Base-by-base conservation (phyloP, 2,888 invertebrate genomes). In the Silvanus unidentatus region DNA sequence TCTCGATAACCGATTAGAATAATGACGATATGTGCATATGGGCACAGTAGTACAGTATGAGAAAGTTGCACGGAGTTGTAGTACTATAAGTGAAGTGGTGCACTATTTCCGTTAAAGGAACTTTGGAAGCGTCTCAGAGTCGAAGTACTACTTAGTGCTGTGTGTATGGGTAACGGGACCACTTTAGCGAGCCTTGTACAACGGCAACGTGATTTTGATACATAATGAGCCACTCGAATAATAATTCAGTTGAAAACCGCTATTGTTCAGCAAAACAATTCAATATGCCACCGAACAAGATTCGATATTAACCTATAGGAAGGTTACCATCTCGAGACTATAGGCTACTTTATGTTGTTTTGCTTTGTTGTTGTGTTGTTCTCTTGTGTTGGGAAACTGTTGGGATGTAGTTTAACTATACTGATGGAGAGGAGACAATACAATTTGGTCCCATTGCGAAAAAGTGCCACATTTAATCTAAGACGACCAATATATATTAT, bases 1-100 rank as follows among this genome's bases (percentile, higher is more conserved):
- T 50, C 45, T 47, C 48, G 48, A 50, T 50, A 48, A 45, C 50
- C 42, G 46, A 48, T 50, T 50, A 46, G 42, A 46, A 48, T 50
- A 48, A 50, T 48, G 48, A 40, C 47, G 34, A 8, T 16, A 39
- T 30, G 15, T 44, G 47, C 32, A 50, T 27, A 27, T 28, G 37
- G 9, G 36, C 15, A 34, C 22, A 46, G 42, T 15, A 13, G 13
- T 4, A 8, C 3, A 4, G 32, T 32, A 22, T 22, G 22, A 5
- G 8, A 3, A 22, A 5, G 22, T n/a, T 22, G 22, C 22, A 22
- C 3, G 22, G 22, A 22, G 22, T 12, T 32, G 13, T n/a, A 12
- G 28, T 8, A 28, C 28, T 28, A 28, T 28, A 28, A 8, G 10
- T 28, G 10, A 28, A 8, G 10, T 32, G n/a, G 32, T 32, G 13